These are phyloP conservation scores for Oligia fasciuncula DNA, from an alignment of 2,888 invertebrate genomes.

Conservation along the genomic window DNA sequence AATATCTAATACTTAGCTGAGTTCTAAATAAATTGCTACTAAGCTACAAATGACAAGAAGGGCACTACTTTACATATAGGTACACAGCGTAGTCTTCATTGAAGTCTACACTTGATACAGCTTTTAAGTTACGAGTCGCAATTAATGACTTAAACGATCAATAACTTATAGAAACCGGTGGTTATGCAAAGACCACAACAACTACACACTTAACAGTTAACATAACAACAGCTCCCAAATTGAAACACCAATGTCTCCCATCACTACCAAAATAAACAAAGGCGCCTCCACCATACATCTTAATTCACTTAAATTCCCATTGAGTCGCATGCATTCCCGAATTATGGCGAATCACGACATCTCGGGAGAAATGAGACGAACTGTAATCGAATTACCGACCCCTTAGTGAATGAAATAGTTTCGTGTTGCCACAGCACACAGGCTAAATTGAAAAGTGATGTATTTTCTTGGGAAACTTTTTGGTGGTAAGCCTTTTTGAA, in stretches of 20 bases:
- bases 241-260: slow-evolving; percentile 49
- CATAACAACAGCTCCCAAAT: slow-evolving; percentile 32
- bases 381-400: slow-evolving; percentile 80
- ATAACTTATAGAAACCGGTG: not conserved
- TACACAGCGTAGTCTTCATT: too few relatives aligned
- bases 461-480: slow-evolving; percentile 51
- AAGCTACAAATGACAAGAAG: not conserved
- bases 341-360: slow-evolving; percentile 83
- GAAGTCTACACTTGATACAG: not conserved
- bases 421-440: slow-evolving; percentile 71
- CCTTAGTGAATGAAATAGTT: slow-evolving; percentile 75
- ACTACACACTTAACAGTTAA: slow-evolving; percentile 15
- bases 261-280: slow-evolving; percentile 61
- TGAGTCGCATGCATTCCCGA: slow-evolving; percentile 76
- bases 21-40: not conserved
- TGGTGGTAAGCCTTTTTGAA: slow-evolving; percentile 16
- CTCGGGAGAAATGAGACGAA: slow-evolving; percentile 82
- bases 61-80: too few relatives aligned
- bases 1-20: too few relatives aligned
- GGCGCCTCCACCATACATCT: slow-evolving; percentile 78
- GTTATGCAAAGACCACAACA: slow-evolving; percentile 1
- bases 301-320: slow-evolving; percentile 83
- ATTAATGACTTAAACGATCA: not conserved
- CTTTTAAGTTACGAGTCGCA: not conserved
- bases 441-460: slow-evolving; percentile 68